Evolutionary conservation across 2,113 vertebrate species (phyloP).

Genomic region (Miniopterus natalensis): DNA sequence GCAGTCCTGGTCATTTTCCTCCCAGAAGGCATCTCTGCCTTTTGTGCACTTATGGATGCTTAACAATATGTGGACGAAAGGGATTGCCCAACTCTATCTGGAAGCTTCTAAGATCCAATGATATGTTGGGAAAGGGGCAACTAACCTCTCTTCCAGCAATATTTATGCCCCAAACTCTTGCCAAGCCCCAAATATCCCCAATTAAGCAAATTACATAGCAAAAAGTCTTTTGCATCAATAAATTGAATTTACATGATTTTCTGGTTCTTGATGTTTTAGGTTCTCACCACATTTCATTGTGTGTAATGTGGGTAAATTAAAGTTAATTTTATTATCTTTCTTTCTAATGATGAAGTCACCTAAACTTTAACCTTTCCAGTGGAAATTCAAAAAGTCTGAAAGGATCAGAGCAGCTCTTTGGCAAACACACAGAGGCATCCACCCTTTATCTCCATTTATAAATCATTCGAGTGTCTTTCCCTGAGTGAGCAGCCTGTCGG

Average conservation of each 20-base stretch:
- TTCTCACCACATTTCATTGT: background rate
- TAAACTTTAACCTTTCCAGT: background rate
- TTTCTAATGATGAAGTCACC: background rate
- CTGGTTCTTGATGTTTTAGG: background rate
- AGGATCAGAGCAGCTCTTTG: background rate
- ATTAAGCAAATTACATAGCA: background rate
- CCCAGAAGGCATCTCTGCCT: background rate
- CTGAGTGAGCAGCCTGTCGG: background rate
- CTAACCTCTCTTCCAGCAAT: background rate
- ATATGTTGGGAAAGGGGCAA: background rate
- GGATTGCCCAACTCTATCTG: background rate
- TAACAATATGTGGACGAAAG: background rate
- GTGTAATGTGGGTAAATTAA: background rate
- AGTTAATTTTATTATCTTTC: background rate
- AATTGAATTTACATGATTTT: constrained; percentile 28
- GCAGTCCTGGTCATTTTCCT: background rate
- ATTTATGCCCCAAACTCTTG: background rate
- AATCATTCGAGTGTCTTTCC: background rate
- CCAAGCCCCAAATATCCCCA: background rate
- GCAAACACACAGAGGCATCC: background rate
- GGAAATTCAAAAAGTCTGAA: background rate
- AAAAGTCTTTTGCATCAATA: background rate
- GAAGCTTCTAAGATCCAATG: background rate
- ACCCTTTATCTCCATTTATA: background rate
- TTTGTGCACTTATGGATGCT: background rate